Conservation (phyloP, 2,888 invertebrate species). For the Mesoligia furuncula region DNA sequence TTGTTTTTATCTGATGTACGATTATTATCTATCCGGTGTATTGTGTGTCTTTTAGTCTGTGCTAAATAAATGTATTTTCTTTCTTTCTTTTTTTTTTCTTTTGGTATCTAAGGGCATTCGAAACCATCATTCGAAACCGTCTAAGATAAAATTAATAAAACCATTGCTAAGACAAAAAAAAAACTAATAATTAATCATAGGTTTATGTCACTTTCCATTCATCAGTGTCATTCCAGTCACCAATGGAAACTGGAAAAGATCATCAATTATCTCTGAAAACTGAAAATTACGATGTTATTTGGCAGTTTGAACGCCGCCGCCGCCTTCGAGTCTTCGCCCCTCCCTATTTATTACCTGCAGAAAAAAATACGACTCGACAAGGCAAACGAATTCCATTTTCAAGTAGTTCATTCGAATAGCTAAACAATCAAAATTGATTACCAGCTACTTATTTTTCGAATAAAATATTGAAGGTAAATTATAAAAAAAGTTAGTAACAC, state of each 20-base stretch:
- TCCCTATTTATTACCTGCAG: background rate
- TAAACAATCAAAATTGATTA: background rate
- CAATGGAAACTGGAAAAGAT: background rate
- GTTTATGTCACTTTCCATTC: slow-evolving; percentile 7
- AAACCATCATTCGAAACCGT: background rate
- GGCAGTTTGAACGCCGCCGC: background rate
- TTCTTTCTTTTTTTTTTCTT: no score
- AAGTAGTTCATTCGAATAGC: background rate
- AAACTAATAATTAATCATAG: background rate
- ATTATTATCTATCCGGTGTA: no score
- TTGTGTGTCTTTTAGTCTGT: no score
- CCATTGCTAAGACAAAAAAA: background rate
- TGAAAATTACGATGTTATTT: slow-evolving; percentile 15
- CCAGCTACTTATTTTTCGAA: background rate
- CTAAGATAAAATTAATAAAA: background rate
- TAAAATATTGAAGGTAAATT: background rate
- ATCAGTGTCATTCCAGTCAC: slow-evolving; percentile 2
- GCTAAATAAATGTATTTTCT: no score
- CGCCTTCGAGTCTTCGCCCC: no score
- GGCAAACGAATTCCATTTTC: background rate
- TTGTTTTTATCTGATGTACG: no score
- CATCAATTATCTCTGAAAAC: slow-evolving; percentile 2
- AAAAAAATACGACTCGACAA: background rate
- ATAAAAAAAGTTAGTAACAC: background rate
- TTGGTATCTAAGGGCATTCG: background rate